Evolutionary conservation across 2,797 vertebrate species (phyloP).

Genomic region (Danionella dracula): DNA sequence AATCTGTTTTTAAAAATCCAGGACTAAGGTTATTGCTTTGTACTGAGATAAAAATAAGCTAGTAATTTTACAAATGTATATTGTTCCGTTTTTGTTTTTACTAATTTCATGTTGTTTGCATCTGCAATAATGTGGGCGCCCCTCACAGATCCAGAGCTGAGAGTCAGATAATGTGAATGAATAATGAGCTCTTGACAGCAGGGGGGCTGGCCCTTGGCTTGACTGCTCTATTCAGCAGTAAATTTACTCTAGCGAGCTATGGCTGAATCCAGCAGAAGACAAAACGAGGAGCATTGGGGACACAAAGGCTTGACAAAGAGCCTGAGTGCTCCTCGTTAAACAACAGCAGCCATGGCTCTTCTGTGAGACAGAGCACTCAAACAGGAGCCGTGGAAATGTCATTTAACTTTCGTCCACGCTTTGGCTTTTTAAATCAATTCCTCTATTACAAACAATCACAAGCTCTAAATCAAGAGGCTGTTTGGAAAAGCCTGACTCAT

Average conservation of each 20-base stretch:
- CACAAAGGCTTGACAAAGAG: constrained; percentile 67
- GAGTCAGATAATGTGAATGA: constrained; percentile 68
- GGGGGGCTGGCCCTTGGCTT: constrained; percentile 56
- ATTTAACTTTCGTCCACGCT: constrained; percentile 27
- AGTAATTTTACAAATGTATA: too few species aligned
- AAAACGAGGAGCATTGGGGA: constrained; percentile 61
- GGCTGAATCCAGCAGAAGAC: constrained; percentile 54
- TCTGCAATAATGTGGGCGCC: constrained; percentile 20
- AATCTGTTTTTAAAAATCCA: too few species aligned
- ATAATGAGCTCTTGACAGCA: constrained; percentile 58
- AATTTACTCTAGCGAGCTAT: constrained; percentile 67
- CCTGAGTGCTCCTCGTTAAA: constrained; percentile 71
- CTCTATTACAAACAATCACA: constrained; percentile 50
- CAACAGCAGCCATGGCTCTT: constrained; percentile 47
- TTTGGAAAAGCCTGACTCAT: constrained; percentile 34
- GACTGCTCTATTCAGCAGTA: constrained; percentile 67
- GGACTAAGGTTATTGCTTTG: too few species aligned
- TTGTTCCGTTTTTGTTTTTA: neutral
- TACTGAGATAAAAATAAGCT: too few species aligned
- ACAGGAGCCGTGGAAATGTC: constrained; percentile 20
- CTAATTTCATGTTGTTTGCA: neutral
- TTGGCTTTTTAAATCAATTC: constrained; percentile 53
- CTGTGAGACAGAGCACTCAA: constrained; percentile 52
- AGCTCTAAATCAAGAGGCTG: constrained; percentile 31
- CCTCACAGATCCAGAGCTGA: constrained; percentile 51